phyloP scores from a whole-genome alignment of 2,888 invertebrate genomes.

The Drosophila diplacantha region DNA sequence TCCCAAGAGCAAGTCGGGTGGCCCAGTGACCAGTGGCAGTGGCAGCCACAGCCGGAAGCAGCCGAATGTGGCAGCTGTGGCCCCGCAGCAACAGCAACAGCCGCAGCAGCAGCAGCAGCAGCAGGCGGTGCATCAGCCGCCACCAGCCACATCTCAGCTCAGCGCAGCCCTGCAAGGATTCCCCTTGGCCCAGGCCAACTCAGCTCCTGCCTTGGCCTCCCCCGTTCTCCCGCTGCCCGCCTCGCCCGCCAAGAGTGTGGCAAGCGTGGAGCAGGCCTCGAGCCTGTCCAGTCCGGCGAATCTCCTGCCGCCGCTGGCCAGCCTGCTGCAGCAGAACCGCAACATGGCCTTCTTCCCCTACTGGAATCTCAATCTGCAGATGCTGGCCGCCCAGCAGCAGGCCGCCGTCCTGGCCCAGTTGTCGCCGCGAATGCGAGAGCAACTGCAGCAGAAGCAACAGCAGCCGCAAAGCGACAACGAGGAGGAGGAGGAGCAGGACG shows the following conservation, averaged over 20 bases:
- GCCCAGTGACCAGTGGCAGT: slow-evolving; percentile 41
- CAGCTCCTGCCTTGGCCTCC: slow-evolving; percentile 27
- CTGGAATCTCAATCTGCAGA: slow-evolving; percentile 77
- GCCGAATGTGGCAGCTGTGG: slow-evolving; percentile 40
- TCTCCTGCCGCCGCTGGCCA: slow-evolving; percentile 73
- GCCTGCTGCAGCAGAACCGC: slow-evolving; percentile 74
- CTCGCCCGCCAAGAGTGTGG: slow-evolving; percentile 69
- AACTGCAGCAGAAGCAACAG: slow-evolving; percentile 58
- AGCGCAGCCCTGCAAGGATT: slow-evolving; percentile 74
- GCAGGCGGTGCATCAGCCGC: slow-evolving; percentile 19
- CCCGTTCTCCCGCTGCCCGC: slow-evolving; percentile 54
- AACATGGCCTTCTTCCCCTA: slow-evolving; percentile 77
- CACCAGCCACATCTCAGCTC: slow-evolving; percentile 61
- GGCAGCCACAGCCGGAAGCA: slow-evolving; percentile 24
- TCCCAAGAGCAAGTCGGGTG: slow-evolving; percentile 82
- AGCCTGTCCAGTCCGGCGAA: slow-evolving; percentile 51
- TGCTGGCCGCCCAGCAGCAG: slow-evolving; percentile 78
- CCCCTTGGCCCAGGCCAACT: slow-evolving; percentile 40
- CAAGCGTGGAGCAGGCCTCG: slow-evolving; percentile 52
- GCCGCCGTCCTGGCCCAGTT: slow-evolving; percentile 75
- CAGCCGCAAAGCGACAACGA: slow-evolving; percentile 55
- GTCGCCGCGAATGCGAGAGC: slow-evolving; percentile 74
- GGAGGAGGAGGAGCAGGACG: slow-evolving; percentile 55
- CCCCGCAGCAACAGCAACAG: slow-evolving; percentile 36
- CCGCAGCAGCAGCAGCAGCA: slow-evolving; percentile 17